Evolutionary conservation across 1,140 invertebrate species (phyloP), one percentile per base, ranked within the genome.

Genomic region (Rhizoglyphus robini): DNA sequence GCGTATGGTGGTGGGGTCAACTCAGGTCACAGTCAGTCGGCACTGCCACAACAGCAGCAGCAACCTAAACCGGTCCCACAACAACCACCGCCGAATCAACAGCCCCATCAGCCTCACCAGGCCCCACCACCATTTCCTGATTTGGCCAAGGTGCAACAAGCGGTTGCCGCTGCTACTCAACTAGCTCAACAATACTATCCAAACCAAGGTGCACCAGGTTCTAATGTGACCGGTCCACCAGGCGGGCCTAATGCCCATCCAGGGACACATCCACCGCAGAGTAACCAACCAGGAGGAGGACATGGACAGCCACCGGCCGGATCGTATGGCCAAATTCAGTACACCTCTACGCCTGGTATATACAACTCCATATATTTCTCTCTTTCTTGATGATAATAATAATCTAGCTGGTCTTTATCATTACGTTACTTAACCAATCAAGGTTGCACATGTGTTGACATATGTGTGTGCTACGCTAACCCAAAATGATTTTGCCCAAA

Each of bases 291-390:
- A 18, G 36, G 36, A 41, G 48, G 48, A 20, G 48, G 48, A 4
- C 15, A 11, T 2, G n/a, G n/a, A 20, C 5, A 11, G 13, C 48
- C 18, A 51, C 15, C 15, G 1, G 11, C 15, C 13, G 15, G 23
- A 41, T 18, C 36, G 20, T 54, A 8, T 20, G 49, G 59, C n/a
- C 46, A 48, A 13, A 49, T 67, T 20, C 38, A 36, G 27, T 67
- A 67, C 31, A 67, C 66, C 11, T 63, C 59, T 8, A 67, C 66
- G 23, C 66, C 66, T 15, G 66, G 61, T 63, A 63, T 63, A 29
- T 38, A 20, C 23, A 63, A 46, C 20, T 49, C 32, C 8, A n/a
- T 48, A 13, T 63, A 46, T 63, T 60, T 11, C 41, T 23, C 20
- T 31, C 25, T 47, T 63, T 46, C 25, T 4, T 41, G 8, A 47